phyloP scores from a whole-genome alignment of 2,888 invertebrate species.

The Chrysotoxum bicinctum region DNA sequence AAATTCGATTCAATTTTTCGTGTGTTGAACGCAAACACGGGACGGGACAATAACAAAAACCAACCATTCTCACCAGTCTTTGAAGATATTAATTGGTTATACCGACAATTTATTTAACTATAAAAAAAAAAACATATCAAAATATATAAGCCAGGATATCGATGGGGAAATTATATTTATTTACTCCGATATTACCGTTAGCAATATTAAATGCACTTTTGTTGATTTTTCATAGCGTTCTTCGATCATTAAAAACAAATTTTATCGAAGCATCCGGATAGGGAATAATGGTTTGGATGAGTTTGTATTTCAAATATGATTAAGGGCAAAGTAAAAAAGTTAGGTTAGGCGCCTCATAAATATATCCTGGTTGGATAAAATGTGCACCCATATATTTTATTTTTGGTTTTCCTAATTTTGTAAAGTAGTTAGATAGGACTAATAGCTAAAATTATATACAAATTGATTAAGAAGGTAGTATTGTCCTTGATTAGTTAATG shows the following conservation, averaged over 20 bases:
- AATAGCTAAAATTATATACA: too few species aligned
- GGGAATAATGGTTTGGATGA: too few species aligned
- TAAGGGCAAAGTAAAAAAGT: too few species aligned
- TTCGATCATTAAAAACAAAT: neutral
- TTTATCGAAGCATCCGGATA: too few species aligned
- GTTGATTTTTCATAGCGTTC: neutral
- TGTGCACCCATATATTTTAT: too few species aligned
- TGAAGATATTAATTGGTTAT: slow-evolving; percentile 16
- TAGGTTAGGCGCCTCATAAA: too few species aligned
- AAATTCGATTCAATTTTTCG: neutral
- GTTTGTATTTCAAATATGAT: too few species aligned
- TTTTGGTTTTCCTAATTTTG: too few species aligned
- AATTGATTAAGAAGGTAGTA: too few species aligned
- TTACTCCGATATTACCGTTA: neutral
- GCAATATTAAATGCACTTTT: neutral
- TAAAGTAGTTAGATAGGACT: too few species aligned
- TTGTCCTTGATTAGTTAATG: too few species aligned
- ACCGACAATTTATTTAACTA: neutral
- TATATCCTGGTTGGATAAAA: too few species aligned
- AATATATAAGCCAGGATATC: slow-evolving; percentile 1
- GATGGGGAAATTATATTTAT: slow-evolving; percentile 16
- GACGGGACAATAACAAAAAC: neutral
- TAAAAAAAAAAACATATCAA: neutral
- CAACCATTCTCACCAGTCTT: neutral
- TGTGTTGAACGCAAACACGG: neutral